These are phyloP conservation scores for Hoplodrina blanda DNA, from an alignment of 2,888 invertebrate species.

Conservation along the genomic window DNA sequence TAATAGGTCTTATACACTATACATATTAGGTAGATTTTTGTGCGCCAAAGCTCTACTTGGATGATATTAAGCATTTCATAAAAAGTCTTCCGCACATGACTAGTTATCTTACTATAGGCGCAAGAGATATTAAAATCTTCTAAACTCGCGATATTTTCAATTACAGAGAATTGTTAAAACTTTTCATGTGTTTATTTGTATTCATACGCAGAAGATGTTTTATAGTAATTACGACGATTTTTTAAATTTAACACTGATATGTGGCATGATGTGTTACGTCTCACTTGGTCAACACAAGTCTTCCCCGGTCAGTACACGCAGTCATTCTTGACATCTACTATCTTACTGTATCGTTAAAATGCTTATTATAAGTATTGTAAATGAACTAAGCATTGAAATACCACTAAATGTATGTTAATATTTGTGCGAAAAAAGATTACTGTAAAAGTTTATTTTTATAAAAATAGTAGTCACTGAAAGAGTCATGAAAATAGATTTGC, in stretches of 20 bases:
- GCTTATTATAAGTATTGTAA: conserved; percentile 54
- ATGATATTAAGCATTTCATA: conserved; percentile 81
- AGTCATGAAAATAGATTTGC: conserved; percentile 69
- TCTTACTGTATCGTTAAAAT: conserved; percentile 54
- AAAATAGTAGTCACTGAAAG: conserved; percentile 69
- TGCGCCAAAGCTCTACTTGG: conserved; percentile 88
- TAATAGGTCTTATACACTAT: conserved; percentile 85
- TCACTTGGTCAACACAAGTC: conserved; percentile 78
- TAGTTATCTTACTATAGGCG: conserved; percentile 66
- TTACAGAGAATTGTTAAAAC: conserved; percentile 28
- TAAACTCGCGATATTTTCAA: conserved; percentile 3
- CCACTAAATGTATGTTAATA: conserved; percentile 48
- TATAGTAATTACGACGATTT: conserved; percentile 71
- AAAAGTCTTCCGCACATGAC: conserved; percentile 62
- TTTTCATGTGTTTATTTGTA: conserved; percentile 35
- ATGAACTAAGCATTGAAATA: conserved; percentile 53
- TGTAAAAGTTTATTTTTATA: conserved; percentile 64
- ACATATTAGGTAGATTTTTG: conserved; percentile 80
- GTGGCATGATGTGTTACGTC: conserved; percentile 89
- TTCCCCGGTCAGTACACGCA: conserved; percentile 57
- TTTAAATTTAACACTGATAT: conserved; percentile 85
- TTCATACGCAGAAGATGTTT: conserved; percentile 72
- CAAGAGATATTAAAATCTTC: conserved; percentile 35
- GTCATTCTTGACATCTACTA: conserved; percentile 61
- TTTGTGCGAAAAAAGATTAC: conserved; percentile 65